Evolutionary conservation across 2,888 invertebrate genomes (phyloP), one percentile per base, ranked within the genome.

Genomic region (Cenopis cana): DNA sequence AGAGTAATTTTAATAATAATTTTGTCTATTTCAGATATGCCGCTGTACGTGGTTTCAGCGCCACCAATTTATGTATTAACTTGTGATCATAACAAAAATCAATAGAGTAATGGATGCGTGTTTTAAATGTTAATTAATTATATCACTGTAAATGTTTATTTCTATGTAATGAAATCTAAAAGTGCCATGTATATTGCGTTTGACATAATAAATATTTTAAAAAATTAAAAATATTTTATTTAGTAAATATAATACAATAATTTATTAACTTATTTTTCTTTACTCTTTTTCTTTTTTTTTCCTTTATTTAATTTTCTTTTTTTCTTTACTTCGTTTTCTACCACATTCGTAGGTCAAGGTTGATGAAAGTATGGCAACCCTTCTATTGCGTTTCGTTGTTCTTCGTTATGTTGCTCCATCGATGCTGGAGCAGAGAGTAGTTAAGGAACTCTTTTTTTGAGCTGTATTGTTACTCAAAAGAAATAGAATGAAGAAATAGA

Each of bases 61-160:
- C 88, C 90, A 0, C 90, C 90, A 0, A 84, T 92, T n/a, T 91
- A 90, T 65, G 80, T 91, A 0, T 68, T 91, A 0, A 74, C 87
- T 0, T 91, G 90, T 71, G 89, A 89, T 41, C 90, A 90, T 73
- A 29, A n/a, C 29, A 61, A 67, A 50, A 61, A 64, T 3, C 2
- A 73, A 61, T 66, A 73, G 17, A n/a, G n/a, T n/a, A n/a, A n/a
- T 55, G 18, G 12, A 50, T 49, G 6, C 9, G 2, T 52, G 18
- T 14, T 29, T 12, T 36, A 29, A n/a, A 41, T 46, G 5, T 33
- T 8, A 33, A 6, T 8, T 8, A n/a, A 1, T 5, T 6, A 46
- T 46, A 8, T n/a, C n/a, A 41, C 41, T 41, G 14, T 6, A 5
- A 41, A 6, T 41, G 1, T 50, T 38, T 17, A 29, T 46, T 6